Conservation (phyloP, 2,888 invertebrate species). For the Amaurobius ferox region DNA sequence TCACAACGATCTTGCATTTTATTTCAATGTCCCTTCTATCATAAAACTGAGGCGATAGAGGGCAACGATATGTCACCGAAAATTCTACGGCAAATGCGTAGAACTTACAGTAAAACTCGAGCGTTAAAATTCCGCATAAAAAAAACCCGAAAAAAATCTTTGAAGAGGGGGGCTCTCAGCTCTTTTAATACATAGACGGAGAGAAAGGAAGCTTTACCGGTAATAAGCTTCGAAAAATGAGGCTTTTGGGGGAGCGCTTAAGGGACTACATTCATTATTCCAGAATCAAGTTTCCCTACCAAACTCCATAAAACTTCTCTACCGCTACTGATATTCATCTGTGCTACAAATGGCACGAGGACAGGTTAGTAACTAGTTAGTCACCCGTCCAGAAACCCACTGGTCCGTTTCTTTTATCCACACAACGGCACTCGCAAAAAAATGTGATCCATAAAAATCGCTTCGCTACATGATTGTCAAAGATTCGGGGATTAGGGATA, state of each 20-base stretch:
- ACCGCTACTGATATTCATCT: conserved; percentile 46
- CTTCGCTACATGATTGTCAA: conserved; percentile 65
- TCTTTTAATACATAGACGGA: conserved; percentile 54
- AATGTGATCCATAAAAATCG: conserved; percentile 68
- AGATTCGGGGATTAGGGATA: conserved; percentile 56
- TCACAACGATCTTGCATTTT: too few relatives aligned
- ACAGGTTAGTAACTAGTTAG: conserved; percentile 60
- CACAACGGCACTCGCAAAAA: conserved; percentile 17
- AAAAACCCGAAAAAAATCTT: conserved; percentile 2
- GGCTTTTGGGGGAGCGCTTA: conserved; percentile 11
- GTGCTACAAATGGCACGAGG: conserved; percentile 46
- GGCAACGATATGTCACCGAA: too few relatives aligned
- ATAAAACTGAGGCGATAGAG: too few relatives aligned
- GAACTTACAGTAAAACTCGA: conserved; percentile 22
- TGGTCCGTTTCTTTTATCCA: conserved; percentile 59
- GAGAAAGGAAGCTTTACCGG: conserved; percentile 49
- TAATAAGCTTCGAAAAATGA: conserved; percentile 63
- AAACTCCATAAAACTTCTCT: conserved; percentile 53
- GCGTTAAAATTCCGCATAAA: conserved; percentile 26
- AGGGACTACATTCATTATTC: conserved; percentile 45
- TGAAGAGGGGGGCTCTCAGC: conserved; percentile 21
- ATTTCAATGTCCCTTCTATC: too few relatives aligned
- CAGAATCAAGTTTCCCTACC: conserved; percentile 56
- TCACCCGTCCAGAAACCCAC: conserved; percentile 65
- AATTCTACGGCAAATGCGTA: neutral